A percentile compares a stretch with the other conserved stretches of the same genome.
phyloP scores from a whole-genome alignment of 2,113 vertebrate species.

The Chionomys nivalis region DNA sequence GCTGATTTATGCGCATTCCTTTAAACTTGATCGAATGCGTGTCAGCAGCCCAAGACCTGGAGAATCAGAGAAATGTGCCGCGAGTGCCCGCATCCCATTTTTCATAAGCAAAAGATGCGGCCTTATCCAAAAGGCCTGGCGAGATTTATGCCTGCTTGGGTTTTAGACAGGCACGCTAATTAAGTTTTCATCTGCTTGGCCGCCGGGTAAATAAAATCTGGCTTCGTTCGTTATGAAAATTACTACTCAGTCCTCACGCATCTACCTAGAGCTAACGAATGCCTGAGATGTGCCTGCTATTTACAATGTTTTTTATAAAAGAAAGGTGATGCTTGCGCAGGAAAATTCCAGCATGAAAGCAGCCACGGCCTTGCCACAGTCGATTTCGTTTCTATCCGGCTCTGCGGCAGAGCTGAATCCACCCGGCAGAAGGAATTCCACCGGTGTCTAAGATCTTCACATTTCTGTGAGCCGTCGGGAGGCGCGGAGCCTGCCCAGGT shows the following conservation, averaged over 20 bases:
- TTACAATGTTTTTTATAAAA: conserved; percentile 53
- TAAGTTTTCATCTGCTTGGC: conserved; percentile 66
- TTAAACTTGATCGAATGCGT: conserved; percentile 78
- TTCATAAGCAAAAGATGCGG: conserved; percentile 70
- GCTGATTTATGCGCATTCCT: conserved; percentile 79
- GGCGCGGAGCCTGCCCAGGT: not conserved
- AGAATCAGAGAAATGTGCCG: conserved; percentile 68
- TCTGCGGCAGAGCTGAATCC: not conserved
- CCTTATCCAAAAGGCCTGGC: conserved; percentile 45
- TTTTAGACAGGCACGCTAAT: conserved; percentile 66
- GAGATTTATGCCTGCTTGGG: conserved; percentile 66
- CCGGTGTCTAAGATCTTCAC: not conserved
- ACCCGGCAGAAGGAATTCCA: not conserved
- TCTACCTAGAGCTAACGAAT: not conserved
- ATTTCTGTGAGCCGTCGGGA: not conserved
- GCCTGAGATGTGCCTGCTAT: conserved; percentile 20
- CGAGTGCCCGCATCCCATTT: conserved; percentile 65
- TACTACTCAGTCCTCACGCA: not conserved
- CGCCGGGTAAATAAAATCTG: conserved; percentile 42
- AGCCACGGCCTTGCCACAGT: conserved; percentile 35
- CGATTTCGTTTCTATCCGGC: conserved; percentile 18
- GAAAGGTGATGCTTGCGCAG: not conserved
- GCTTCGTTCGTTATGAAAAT: conserved; percentile 34
- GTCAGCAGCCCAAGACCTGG: conserved; percentile 69
- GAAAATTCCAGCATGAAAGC: not conserved